These are phyloP conservation scores for Synanthedon myopaeformis DNA, from an alignment of 2,888 invertebrate species.

Conservation along the genomic window DNA sequence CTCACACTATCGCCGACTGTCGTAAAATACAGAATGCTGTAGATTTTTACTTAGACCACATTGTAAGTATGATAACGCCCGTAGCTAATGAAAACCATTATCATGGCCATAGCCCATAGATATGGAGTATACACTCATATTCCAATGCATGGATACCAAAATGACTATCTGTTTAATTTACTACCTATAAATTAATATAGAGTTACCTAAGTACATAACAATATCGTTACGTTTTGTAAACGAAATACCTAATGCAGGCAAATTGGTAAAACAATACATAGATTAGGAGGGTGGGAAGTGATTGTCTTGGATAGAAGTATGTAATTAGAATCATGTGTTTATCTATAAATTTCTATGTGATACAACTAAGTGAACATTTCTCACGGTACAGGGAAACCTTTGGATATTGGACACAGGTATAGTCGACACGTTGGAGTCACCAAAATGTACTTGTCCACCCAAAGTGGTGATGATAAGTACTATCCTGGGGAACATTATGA, in stretches of 20 bases:
- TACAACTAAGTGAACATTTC: slow-evolving; percentile 3
- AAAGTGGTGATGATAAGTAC: slow-evolving; percentile 75
- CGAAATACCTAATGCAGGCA: neutral
- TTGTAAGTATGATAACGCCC: slow-evolving; percentile 24
- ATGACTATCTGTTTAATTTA: too few species aligned
- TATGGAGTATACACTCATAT: too few species aligned
- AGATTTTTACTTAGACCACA: slow-evolving; percentile 68
- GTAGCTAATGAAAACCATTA: too few species aligned
- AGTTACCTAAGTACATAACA: too few species aligned
- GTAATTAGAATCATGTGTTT: neutral
- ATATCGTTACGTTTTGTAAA: too few species aligned
- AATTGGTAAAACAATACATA: slow-evolving; percentile 1
- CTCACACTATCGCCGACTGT: slow-evolving; percentile 75
- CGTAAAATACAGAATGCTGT: slow-evolving; percentile 77
- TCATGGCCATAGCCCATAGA: too few species aligned
- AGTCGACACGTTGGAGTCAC: slow-evolving; percentile 74
- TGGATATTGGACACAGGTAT: slow-evolving; percentile 82
- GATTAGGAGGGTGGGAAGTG: neutral
- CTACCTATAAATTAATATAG: too few species aligned
- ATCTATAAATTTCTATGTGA: neutral
- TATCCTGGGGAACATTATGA: slow-evolving; percentile 72
- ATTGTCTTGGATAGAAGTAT: neutral
- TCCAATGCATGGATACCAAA: too few species aligned
- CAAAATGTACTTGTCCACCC: slow-evolving; percentile 75
- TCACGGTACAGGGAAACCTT: slow-evolving; percentile 65